Percentiles rank a stretch among this genome's conserved stretches.
Evolutionary conservation across 2,797 vertebrate species (phyloP).

Genomic region (Gobio occitaniae): DNA sequence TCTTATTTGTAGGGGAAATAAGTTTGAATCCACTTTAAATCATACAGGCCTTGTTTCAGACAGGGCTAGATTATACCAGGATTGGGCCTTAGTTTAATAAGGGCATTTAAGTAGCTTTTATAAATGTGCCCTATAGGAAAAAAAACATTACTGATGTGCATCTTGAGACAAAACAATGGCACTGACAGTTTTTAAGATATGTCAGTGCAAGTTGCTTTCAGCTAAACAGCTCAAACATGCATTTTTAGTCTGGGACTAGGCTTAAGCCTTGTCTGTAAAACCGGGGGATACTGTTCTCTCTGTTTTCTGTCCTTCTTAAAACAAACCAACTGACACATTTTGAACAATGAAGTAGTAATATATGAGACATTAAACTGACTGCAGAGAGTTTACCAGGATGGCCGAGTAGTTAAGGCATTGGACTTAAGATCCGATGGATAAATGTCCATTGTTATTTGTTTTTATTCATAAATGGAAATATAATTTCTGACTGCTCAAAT

Average conservation of each 20-base stretch:
- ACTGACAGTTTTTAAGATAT: not conserved
- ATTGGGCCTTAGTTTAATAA: too few relatives aligned
- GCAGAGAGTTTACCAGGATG: not conserved
- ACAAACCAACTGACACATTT: not conserved
- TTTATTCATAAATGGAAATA: too few relatives aligned
- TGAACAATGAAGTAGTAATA: not conserved
- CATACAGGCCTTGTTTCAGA: too few relatives aligned
- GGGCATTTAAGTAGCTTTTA: not conserved
- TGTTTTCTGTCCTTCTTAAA: not conserved
- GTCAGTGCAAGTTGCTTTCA: not conserved
- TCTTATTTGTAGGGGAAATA: not conserved
- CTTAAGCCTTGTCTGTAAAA: not conserved
- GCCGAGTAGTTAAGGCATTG: not conserved
- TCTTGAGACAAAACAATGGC: not conserved
- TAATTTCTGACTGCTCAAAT: too few relatives aligned
- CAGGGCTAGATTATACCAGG: too few relatives aligned
- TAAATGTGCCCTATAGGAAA: not conserved
- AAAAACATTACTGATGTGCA: not conserved
- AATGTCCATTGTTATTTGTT: not conserved
- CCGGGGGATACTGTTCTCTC: not conserved
- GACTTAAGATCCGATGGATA: not conserved
- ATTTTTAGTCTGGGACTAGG: too few relatives aligned
- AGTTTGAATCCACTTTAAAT: not conserved
- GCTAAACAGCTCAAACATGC: not conserved
- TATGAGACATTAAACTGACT: not conserved